Conservation (phyloP, 2,888 invertebrate genomes). For the Neoascia interrupta region DNA sequence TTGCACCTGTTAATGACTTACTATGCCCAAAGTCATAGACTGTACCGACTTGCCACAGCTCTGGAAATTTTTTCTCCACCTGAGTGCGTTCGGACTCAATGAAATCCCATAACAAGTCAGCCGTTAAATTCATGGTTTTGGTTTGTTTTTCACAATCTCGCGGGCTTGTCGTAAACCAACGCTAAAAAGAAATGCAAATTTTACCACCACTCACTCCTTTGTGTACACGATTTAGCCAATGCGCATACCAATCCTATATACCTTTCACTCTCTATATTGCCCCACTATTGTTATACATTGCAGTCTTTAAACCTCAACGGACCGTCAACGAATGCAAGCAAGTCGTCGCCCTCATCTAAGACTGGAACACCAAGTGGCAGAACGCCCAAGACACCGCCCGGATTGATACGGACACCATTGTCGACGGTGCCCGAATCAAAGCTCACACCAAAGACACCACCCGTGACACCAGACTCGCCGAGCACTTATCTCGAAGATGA, state of each 20-base stretch:
- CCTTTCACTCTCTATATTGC: too few species aligned
- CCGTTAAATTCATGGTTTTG: constrained; percentile 60
- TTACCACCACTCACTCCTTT: constrained; percentile 16
- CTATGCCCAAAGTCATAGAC: too few species aligned
- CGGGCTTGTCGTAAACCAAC: too few species aligned
- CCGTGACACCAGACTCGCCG: constrained; percentile 83
- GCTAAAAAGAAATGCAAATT: constrained; percentile 60
- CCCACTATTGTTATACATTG: too few species aligned
- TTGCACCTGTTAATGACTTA: constrained; percentile 64
- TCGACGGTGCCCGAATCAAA: constrained; percentile 75
- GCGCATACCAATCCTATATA: background rate
- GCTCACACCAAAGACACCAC: constrained; percentile 82
- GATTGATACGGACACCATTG: constrained; percentile 69
- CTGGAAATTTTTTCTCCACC: constrained; percentile 43
- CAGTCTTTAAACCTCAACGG: constrained; percentile 79
- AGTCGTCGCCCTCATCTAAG: constrained; percentile 68
- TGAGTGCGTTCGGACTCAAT: constrained; percentile 52
- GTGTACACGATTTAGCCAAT: background rate
- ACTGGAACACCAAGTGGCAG: constrained; percentile 62
- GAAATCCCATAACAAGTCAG: constrained; percentile 61
- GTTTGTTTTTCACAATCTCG: constrained; percentile 32
- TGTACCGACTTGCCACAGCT: constrained; percentile 25
- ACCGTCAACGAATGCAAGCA: constrained; percentile 71
- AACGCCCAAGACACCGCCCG: constrained; percentile 63
- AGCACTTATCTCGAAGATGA: constrained; percentile 84